Percentiles rank a stretch among this genome's conserved stretches.
These are phyloP conservation scores for Papilio protenor DNA, from an alignment of 2,888 invertebrate genomes.

Conservation along the genomic window DNA sequence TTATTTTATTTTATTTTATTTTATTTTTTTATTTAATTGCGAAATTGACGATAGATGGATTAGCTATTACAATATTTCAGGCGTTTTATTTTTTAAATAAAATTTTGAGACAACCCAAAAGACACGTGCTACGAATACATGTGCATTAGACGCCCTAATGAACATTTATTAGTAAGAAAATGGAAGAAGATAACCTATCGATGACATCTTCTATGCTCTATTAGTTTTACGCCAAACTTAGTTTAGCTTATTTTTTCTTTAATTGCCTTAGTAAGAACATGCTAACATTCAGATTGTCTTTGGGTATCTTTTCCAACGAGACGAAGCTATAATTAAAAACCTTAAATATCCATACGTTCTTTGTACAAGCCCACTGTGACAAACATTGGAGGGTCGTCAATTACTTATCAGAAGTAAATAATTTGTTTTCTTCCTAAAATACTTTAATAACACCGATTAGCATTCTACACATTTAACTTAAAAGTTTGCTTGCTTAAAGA, in stretches of 20 bases:
- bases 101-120: background rate
- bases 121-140: background rate
- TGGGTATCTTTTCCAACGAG: background rate
- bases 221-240: no score
- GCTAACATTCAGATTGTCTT: no score
- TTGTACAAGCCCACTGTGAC: background rate
- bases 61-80: background rate
- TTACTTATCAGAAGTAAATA: background rate
- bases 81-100: background rate
- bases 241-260: background rate
- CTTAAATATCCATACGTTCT: background rate
- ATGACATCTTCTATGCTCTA: no score
- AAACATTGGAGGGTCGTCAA: background rate
- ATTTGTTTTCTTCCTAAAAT: conserved; percentile 3
- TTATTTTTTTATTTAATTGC: no score
- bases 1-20: no score
- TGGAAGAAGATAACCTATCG: no score
- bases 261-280: background rate
- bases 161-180: no score
- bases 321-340: background rate
- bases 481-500: background rate
- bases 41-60: background rate
- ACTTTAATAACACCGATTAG: background rate
- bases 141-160: background rate
- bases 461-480: background rate